Percentiles rank a stretch among this genome's conserved stretches.
Evolutionary conservation across 2,797 vertebrate species (phyloP).

Genomic region (Notolabrus celidotus): DNA sequence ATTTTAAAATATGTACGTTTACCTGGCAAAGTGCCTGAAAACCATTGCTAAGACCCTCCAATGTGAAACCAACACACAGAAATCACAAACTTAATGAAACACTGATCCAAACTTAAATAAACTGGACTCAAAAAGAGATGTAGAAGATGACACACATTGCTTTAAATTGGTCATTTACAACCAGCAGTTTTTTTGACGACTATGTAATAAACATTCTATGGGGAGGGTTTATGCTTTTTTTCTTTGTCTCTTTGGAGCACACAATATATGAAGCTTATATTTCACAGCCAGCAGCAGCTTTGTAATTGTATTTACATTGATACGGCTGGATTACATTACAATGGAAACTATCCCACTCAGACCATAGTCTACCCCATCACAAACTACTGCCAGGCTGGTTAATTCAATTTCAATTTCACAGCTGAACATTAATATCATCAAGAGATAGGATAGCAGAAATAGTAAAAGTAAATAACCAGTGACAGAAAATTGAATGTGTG

Average conservation of each 20-base stretch:
- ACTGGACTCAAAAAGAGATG: background rate
- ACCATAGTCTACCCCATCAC: slow-evolving; percentile 1
- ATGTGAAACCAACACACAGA: slow-evolving; percentile 1
- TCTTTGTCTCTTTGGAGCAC: background rate
- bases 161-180: background rate
- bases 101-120: slow-evolving; percentile 9
- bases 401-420: slow-evolving; percentile 14
- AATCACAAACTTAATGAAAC: slow-evolving; percentile 11
- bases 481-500: background rate
- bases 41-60: slow-evolving; percentile 16
- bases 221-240: background rate
- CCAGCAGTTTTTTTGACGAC: background rate
- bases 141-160: background rate
- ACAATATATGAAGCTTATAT: background rate
- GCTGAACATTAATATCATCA: background rate
- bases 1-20: slow-evolving; percentile 44
- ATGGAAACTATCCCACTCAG: slow-evolving; percentile 34
- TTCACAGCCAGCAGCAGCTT: slow-evolving; percentile 24
- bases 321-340: slow-evolving; percentile 38
- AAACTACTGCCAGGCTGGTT: background rate
- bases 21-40: slow-evolving; percentile 33
- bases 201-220: background rate
- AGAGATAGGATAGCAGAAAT: background rate
- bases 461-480: background rate
- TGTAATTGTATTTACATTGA: slow-evolving; percentile 48